phyloP scores from a whole-genome alignment of 2,888 invertebrate genomes.

The Nasonia oneida region DNA sequence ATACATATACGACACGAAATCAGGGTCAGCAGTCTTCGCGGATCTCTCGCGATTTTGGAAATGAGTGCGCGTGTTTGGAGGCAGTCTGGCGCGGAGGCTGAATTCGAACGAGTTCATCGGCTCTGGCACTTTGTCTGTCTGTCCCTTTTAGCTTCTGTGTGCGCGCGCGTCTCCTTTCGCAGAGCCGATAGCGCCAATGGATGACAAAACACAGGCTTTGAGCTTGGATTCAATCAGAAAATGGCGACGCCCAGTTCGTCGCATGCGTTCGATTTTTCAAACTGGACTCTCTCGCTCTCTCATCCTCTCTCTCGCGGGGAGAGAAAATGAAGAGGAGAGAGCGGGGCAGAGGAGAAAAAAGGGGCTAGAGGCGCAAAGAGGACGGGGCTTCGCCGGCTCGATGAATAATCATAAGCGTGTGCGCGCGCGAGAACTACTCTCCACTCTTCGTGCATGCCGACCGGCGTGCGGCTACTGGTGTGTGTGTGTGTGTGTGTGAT shows the following conservation, averaged over 20 bases:
- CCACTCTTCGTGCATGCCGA: constrained; percentile 40
- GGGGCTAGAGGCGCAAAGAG: constrained; percentile 3
- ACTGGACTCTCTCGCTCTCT: constrained; percentile 56
- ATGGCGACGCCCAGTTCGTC: constrained; percentile 73
- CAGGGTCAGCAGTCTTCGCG: background rate
- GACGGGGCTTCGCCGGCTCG: constrained; percentile 66
- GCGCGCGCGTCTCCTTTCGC: background rate
- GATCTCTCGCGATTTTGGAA: constrained; percentile 14
- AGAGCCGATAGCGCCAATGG: constrained; percentile 71
- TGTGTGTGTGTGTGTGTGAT: constrained; percentile 39
- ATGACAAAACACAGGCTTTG: constrained; percentile 75
- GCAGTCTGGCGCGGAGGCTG: constrained; percentile 39
- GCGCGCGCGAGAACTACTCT: constrained; percentile 56
- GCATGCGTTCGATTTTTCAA: constrained; percentile 68
- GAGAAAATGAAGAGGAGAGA: constrained; percentile 15
- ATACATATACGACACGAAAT: background rate
- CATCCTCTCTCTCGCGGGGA: constrained; percentile 40
- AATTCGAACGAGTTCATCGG: constrained; percentile 49
- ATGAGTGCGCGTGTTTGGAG: constrained; percentile 23
- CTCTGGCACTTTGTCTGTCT: constrained; percentile 16
- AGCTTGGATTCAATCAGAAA: constrained; percentile 78
- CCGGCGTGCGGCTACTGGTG: constrained; percentile 48
- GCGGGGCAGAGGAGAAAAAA: constrained; percentile 1
- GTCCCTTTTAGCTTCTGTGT: constrained; percentile 15
- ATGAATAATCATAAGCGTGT: constrained; percentile 76